phyloP scores from a whole-genome alignment of 2,797 vertebrate species.

The Bufotes viridis region DNA sequence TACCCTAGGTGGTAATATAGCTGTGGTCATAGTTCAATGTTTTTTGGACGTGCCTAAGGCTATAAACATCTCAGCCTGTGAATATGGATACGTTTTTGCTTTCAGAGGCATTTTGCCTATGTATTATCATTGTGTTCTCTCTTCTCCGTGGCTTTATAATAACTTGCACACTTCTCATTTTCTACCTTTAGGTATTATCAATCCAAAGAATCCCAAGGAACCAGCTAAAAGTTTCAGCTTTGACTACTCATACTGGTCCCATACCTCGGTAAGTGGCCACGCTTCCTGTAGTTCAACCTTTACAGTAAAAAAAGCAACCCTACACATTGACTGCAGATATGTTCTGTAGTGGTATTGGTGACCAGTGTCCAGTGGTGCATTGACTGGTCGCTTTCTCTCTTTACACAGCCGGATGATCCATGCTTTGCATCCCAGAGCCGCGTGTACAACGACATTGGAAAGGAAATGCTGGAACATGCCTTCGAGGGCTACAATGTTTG shows the following conservation, averaged over 20 bases:
- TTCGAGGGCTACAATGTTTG: conserved; percentile 99
- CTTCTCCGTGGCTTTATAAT: not conserved
- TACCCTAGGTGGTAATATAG: no score
- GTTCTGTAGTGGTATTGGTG: not conserved
- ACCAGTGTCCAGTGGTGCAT: not conserved
- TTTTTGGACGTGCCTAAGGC: not conserved
- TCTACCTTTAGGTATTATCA: conserved; percentile 85
- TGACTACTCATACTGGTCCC: conserved; percentile 98
- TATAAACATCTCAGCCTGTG: no score
- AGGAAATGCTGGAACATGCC: conserved; percentile 96
- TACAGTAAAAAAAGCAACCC: not conserved
- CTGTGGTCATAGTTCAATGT: not conserved
- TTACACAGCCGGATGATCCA: conserved; percentile 87
- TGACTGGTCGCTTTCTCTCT: conserved; percentile 20
- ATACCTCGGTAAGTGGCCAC: conserved; percentile 86
- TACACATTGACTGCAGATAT: not conserved
- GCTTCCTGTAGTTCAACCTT: not conserved
- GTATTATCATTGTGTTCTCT: not conserved
- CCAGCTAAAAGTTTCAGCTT: conserved; percentile 98
- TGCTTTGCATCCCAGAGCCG: conserved; percentile 91
- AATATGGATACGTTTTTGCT: no score
- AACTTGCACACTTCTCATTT: not conserved
- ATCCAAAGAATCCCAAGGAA: conserved; percentile 99
- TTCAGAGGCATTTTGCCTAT: not conserved
- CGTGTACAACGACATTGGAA: conserved; percentile 98